Conservation (phyloP, 2,113 vertebrate species). For the Tupaia chinensis region DNA sequence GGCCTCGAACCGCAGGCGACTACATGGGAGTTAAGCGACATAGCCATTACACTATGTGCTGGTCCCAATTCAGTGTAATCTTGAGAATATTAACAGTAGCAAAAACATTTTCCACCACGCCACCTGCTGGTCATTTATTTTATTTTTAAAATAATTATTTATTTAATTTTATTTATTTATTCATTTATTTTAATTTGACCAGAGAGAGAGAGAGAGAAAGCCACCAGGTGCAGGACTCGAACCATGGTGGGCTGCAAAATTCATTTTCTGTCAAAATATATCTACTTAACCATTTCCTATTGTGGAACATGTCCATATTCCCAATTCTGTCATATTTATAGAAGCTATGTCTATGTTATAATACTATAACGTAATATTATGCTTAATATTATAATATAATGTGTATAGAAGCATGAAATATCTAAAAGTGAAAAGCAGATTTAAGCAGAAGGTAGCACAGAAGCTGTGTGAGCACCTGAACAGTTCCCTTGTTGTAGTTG, state of each 20-base stretch:
- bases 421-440: constrained; percentile 5
- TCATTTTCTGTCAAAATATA: neutral
- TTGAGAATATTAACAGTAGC: neutral
- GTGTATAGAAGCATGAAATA: neutral
- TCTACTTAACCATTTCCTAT: neutral
- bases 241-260: too few species aligned
- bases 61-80: neutral
- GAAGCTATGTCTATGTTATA: neutral
- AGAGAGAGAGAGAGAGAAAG: too few species aligned
- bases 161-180: too few species aligned
- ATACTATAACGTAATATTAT: neutral
- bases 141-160: too few species aligned
- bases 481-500: neutral
- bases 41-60: too few species aligned
- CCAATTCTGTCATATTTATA: neutral
- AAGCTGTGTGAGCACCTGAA: neutral
- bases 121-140: too few species aligned
- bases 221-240: too few species aligned
- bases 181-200: too few species aligned
- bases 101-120: neutral
- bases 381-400: too few species aligned
- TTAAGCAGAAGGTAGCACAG: neutral
- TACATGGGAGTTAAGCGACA: too few species aligned
- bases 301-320: neutral
- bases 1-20: too few species aligned